These are phyloP conservation scores for Leucoraja erinaceus DNA, from an alignment of 2,113 vertebrate species.

Conservation along the genomic window DNA sequence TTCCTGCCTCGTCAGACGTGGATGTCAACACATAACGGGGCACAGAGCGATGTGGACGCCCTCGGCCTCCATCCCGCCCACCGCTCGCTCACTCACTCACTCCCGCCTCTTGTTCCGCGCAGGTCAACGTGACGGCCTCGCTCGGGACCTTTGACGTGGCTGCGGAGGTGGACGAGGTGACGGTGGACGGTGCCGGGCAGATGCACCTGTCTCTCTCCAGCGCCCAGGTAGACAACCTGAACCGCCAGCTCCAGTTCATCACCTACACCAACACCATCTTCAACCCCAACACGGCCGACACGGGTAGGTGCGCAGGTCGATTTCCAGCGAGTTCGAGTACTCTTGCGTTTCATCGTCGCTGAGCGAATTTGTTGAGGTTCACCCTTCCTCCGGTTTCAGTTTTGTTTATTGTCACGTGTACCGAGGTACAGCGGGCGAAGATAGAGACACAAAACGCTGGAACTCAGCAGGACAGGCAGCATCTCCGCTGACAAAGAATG, in stretches of 20 bases:
- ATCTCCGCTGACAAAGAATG: too few relatives aligned
- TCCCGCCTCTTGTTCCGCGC: neutral
- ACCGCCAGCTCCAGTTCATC: slow-evolving; percentile 78
- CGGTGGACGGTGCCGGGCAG: slow-evolving; percentile 60
- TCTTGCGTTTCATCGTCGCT: too few relatives aligned
- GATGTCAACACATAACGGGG: too few relatives aligned
- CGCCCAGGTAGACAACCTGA: slow-evolving; percentile 59
- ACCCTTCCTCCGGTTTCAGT: neutral
- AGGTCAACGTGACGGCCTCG: slow-evolving; percentile 69
- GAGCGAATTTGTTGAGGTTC: neutral
- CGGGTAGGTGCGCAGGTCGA: slow-evolving; percentile 48
- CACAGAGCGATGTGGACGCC: too few relatives aligned
- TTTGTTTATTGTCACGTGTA: too few relatives aligned
- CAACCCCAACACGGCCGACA: slow-evolving; percentile 74
- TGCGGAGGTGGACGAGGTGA: slow-evolving; percentile 65
- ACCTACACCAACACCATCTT: slow-evolving; percentile 76
- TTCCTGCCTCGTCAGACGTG: too few relatives aligned
- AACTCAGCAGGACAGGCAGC: too few relatives aligned
- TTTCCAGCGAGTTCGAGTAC: too few relatives aligned
- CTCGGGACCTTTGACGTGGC: slow-evolving; percentile 74
- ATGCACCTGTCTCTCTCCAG: slow-evolving; percentile 59
- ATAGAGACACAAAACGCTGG: too few relatives aligned
- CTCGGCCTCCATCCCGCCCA: too few relatives aligned
- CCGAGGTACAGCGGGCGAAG: too few relatives aligned
- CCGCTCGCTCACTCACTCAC: too few relatives aligned